Base-by-base conservation (phyloP, 1,140 invertebrate genomes). In the Orius insidiosus region DNA sequence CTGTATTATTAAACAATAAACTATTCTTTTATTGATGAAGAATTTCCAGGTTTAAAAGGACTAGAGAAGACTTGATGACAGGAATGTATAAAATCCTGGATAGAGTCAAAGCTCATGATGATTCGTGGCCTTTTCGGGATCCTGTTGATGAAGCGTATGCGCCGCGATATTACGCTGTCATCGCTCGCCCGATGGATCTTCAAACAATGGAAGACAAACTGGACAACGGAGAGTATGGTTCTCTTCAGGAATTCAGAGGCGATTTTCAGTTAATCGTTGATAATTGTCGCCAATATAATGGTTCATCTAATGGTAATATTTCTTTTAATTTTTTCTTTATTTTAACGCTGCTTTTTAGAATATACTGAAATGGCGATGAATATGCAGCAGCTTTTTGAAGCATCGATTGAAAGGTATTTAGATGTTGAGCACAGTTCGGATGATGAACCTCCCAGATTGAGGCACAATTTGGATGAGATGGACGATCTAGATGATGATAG, bases 61-160 rank as follows among this genome's bases (percentile, higher is more conserved):
- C 71, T 33, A 78, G 83, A 52, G 85, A 88, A 58, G 83, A 87
- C 57, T 68, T 86, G 37, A 74, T 79, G 58, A 83, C 82, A 46
- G 85, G 85, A 32, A 83, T 88, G 80, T 82, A 86, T 60, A 88
- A 88, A 65, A 80, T 89, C 30, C 66, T 90, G 24, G 80, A 87
- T 58, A 74, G 78, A 56, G 64, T 90, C 2, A 85, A 84, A 56
- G 76, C 78, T 55, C 84, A 89, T 58, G 75, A 81, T 50, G 85
- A 92, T 61, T 84, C 87, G 2, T 93, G 87, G 87, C 87, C 87
- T 1, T 93, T 93, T 61, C 68, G 81, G 54, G 82, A 88, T 60
- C 81, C 86, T 3, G 86, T 94, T 1, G 84, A 89, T 46, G 86
- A 93, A 60, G 79, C 85, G 56, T 86, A 83, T 59, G 87, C 87